Evolutionary conservation across 2,888 invertebrate species (phyloP).

Genomic region (Chaetoderma sp.): DNA sequence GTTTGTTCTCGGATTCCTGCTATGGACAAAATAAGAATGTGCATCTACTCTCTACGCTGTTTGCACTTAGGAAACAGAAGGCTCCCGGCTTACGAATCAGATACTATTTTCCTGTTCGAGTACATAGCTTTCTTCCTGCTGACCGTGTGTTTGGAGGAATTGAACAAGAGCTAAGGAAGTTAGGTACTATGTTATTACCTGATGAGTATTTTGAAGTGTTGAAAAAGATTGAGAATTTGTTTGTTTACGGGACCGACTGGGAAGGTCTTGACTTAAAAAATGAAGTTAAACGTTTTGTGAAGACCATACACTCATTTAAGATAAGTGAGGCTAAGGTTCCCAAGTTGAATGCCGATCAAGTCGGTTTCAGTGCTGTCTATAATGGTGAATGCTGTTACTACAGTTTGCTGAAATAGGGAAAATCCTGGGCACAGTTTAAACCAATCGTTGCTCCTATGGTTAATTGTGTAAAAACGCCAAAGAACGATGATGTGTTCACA

Average conservation of each 20-base stretch:
- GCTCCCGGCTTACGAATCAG: background rate
- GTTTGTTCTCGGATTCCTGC: background rate
- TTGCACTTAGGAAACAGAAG: background rate
- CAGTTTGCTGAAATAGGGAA: background rate
- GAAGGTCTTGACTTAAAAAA: background rate
- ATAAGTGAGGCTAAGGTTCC: slow-evolving; percentile 1
- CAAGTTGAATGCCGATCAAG: background rate
- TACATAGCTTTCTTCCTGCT: slow-evolving; percentile 9
- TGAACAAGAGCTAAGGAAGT: slow-evolving; percentile 3
- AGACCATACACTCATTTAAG: slow-evolving; percentile 1
- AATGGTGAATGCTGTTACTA: background rate
- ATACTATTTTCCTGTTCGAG: slow-evolving; percentile 2
- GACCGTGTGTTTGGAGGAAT: slow-evolving; percentile 9
- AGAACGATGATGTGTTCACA: background rate
- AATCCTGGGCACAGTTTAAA: background rate
- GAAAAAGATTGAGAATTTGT: background rate
- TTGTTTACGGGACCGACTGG: background rate
- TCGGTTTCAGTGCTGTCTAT: background rate
- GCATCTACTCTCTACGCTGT: background rate
- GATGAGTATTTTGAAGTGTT: background rate
- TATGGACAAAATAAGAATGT: slow-evolving; percentile 1
- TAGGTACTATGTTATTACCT: too few species aligned
- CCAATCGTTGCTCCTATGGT: background rate
- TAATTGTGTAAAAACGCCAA: background rate
- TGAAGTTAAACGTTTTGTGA: background rate